These are phyloP conservation scores for Alligator sinensis DNA, from an alignment of 2,113 vertebrate genomes.

Conservation along the genomic window DNA sequence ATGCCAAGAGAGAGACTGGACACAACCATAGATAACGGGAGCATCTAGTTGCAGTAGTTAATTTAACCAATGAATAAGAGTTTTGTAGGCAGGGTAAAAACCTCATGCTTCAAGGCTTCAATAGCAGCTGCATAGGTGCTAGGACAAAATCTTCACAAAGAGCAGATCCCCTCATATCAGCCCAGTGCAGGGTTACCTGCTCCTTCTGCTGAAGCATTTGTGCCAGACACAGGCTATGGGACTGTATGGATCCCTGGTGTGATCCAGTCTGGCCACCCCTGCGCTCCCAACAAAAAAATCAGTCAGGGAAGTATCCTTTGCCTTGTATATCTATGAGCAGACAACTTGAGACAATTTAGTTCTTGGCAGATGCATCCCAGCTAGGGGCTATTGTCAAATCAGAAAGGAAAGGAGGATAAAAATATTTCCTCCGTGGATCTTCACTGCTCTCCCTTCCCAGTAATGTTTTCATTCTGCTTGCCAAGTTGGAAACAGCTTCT, in stretches of 20 bases:
- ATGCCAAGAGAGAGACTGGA: not conserved
- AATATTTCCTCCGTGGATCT: slow-evolving; percentile 53
- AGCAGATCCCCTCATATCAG: not conserved
- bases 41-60: not conserved
- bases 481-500: slow-evolving; percentile 54
- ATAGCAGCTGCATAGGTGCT: not conserved
- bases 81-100: not conserved
- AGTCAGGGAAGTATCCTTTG: not conserved
- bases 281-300: slow-evolving; percentile 13
- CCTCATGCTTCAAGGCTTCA: not conserved
- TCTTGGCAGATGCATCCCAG: slow-evolving; percentile 14
- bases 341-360: slow-evolving; percentile 14
- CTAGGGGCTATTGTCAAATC: slow-evolving; percentile 39
- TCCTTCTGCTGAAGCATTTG: not conserved
- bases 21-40: not conserved
- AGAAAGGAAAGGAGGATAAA: slow-evolving; percentile 33
- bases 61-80: not conserved
- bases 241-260: not conserved
- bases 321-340: not conserved
- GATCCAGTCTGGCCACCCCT: not conserved
- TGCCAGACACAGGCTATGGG: not conserved
- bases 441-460: slow-evolving; percentile 17
- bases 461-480: slow-evolving; percentile 12
- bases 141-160: not conserved
- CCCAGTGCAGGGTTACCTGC: not conserved